Evolutionary conservation across 2,113 vertebrate genomes (phyloP), one percentile per base, ranked within the genome.

Genomic region (Austrofundulus limnaeus): DNA sequence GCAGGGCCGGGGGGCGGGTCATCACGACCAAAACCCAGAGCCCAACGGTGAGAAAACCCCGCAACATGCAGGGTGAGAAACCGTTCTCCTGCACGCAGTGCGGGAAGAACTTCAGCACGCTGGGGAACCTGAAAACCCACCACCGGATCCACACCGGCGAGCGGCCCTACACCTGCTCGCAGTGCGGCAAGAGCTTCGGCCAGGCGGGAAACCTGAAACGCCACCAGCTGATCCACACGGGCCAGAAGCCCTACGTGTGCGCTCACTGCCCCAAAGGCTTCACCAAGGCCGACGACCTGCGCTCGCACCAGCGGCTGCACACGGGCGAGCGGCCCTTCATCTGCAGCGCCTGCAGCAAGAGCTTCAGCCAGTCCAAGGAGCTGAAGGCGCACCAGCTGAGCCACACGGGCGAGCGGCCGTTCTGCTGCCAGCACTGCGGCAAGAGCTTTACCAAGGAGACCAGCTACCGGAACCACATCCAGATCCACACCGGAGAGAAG

Each of bases 171-270:
- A 83, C 83, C 61, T 94, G 93, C 84, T 90, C 89, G 0, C 91
- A 90, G 75, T 94, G 93, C 7, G 93, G 93, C 53, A 93, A 93
- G 83, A 92, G 92, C 79, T 94, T 92, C 37, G 90, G 91, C 15
- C 91, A 94, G 78, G 90, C 92, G 1, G 92, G 92, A 0, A 93
- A 93, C 90, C 87, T 94, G 3, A 92, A 92, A 37, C 80, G 91
- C 14, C 89, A 90, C 84, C 92, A 92, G 82, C 90, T 92, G n/a
- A 92, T 93, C 75, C 92, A 93, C 87, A 93, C 92, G 17, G 92
- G 91, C 13, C 91, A 92, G 81, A 91, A 91, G 73, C 92, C 85
- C 0, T 92, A 93, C 85, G 89, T 85, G 17, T 94, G 92, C 65
- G 89, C 90, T 0, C 90, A 91, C 89, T 94, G 92, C 52, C 90